Percentiles rank a stretch among this genome's conserved stretches.
phyloP scores from a whole-genome alignment of 2,888 invertebrate genomes.

The Dynastes grantii region DNA sequence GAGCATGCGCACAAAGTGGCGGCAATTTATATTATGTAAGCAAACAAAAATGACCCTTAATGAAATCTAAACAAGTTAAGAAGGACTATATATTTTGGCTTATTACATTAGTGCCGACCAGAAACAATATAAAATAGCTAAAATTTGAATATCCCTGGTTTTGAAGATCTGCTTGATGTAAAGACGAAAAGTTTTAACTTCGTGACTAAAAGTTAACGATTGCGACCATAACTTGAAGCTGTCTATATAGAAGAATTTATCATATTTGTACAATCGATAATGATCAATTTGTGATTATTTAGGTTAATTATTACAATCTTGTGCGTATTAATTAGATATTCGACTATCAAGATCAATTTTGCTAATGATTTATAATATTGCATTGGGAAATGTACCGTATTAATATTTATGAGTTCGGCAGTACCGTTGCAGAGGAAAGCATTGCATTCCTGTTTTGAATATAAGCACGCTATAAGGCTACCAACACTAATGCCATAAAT shows the following conservation, averaged over 20 bases:
- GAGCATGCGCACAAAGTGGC: too few species aligned
- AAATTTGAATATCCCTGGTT: too few species aligned
- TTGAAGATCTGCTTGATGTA: too few species aligned
- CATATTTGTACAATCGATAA: background rate
- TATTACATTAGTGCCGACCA: too few species aligned
- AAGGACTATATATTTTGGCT: too few species aligned
- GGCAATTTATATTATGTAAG: too few species aligned
- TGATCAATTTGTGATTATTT: constrained; percentile 2
- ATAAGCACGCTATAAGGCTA: background rate
- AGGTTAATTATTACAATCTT: constrained; percentile 30
- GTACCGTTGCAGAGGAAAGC: constrained; percentile 19
- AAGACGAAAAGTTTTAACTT: too few species aligned
- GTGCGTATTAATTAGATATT: constrained; percentile 23
- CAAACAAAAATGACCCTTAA: too few species aligned
- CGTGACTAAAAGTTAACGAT: too few species aligned
- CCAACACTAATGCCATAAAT: background rate
- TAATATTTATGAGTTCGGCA: constrained; percentile 29
- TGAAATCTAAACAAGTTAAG: too few species aligned
- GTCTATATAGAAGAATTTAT: background rate
- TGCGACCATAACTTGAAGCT: too few species aligned
- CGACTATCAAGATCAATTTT: constrained; percentile 40
- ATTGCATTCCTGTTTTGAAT: constrained; percentile 28
- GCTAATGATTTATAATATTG: constrained; percentile 35
- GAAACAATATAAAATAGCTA: too few species aligned
- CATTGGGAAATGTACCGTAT: constrained; percentile 11